Percentiles rank a stretch among this genome's conserved stretches.
Evolutionary conservation across 2,797 vertebrate species (phyloP).

Genomic region (Loriculus beryllinus): DNA sequence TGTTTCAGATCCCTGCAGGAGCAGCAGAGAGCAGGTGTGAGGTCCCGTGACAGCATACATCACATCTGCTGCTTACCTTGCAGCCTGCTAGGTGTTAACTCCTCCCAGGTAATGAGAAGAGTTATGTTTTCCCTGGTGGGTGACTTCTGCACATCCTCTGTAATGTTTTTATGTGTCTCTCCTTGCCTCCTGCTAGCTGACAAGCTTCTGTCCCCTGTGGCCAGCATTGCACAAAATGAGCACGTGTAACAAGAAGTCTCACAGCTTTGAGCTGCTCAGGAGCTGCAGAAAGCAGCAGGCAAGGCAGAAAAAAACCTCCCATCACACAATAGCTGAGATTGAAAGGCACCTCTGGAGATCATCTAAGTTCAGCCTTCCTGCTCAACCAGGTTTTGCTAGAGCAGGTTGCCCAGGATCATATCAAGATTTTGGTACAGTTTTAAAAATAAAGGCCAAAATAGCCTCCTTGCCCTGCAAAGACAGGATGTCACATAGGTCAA

Average conservation of each 20-base stretch:
- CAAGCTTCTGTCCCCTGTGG: not conserved
- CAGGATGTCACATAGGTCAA: not conserved
- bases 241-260: not conserved
- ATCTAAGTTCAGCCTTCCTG: not conserved
- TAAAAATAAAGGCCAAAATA: not conserved
- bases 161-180: not conserved
- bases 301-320: not conserved
- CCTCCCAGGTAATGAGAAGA: not conserved
- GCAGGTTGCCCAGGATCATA: not conserved
- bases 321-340: not conserved
- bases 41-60: not conserved
- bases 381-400: not conserved
- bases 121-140: not conserved
- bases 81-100: not conserved
- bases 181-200: not conserved
- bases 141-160: not conserved
- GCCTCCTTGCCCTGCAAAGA: not conserved
- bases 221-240: not conserved
- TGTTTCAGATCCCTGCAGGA: not conserved
- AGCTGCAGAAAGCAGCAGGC: not conserved
- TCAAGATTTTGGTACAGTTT: not conserved
- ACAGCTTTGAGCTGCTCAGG: not conserved
- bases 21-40: rapidly evolving
- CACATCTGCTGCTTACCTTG: not conserved
- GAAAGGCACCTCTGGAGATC: not conserved